Evolutionary conservation across 92 coral and sea anemone species (phyloP), one percentile per base, ranked within the genome.

Genomic region (Bergia sp.): DNA sequence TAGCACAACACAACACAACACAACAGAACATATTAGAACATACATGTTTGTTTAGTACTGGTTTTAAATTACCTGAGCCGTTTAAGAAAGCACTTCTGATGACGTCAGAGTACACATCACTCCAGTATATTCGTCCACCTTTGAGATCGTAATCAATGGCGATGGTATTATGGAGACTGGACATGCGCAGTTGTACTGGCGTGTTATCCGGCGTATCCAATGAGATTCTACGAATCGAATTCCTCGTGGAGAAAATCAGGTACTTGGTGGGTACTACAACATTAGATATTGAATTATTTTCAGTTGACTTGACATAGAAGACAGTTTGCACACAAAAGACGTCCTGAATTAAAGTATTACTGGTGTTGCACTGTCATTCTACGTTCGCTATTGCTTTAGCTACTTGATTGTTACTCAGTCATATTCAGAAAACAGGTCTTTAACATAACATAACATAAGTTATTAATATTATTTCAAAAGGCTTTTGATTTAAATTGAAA

Each of bases 91-190:
- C 77, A 84, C 87, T 84, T 73, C 79, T 84, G 79, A 84, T 84
- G 87, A 84, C 87, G 87, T 84, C 87, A 84, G 87, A 69, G 47
- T 84, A 84, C 23, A 84, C 87, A 76, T 84, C 87, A 67, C 87
- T 84, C 87, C 87, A 84, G 37, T 84, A 84, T 36, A 84, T 8
- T 20, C 87, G 87, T 15, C 87, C 87, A 18, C 43, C 78, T 72
- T 50, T 71, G 44, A 67, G 43, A 71, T 84, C 87, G 29, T 84
- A 84, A 75, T 84, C 79, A 36, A 84, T 84, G 15, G 87, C 87
- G 2, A 84, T 84, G 49, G 87, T 84, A 7, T 84, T 84, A 6
- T 41, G 78, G 9, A 84, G 79, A 29, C 36, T 36, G 13, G 78
- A 42, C 78, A 84, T 84, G 78, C 65, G 78, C 47, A 84, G 49